These are phyloP conservation scores for Arrhopalites spinosus DNA, from an alignment of 2,888 invertebrate genomes.

Conservation along the genomic window DNA sequence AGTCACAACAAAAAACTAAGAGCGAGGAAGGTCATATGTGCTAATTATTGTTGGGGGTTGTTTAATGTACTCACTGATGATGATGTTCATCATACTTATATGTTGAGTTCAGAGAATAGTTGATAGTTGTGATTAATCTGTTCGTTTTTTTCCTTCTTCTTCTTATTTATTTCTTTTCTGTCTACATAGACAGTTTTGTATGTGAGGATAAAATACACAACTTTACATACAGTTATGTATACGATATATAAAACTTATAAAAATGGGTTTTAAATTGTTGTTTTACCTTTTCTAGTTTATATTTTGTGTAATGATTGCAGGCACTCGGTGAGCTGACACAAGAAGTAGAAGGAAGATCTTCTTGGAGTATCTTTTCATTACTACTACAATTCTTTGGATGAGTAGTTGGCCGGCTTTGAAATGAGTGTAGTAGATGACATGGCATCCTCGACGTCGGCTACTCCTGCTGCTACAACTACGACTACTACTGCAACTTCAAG, in stretches of 20 bases:
- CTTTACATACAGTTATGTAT: no score
- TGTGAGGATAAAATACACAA: no score
- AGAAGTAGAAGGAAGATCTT: not conserved
- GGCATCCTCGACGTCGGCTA: constrained; percentile 4
- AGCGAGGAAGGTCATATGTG: no score
- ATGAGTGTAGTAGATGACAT: constrained; percentile 24
- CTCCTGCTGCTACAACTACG: not conserved
- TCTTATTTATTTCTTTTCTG: no score
- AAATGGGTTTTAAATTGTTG: no score
- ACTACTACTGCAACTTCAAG: constrained; percentile 3
- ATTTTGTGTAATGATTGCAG: not conserved
- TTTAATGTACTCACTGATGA: no score
- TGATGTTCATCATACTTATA: not conserved
- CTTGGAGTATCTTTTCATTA: not conserved
- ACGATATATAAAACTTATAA: no score
- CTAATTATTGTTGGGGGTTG: no score
- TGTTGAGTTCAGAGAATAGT: not conserved
- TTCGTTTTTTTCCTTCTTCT: not conserved
- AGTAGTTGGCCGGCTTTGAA: constrained; percentile 8
- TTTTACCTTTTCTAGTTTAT: constrained; percentile 3
- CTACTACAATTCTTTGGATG: no score
- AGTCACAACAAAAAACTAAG: no score
- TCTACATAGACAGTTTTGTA: no score
- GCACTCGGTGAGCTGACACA: constrained; percentile 7
- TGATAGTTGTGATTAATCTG: not conserved